phyloP scores from a whole-genome alignment of 2,888 invertebrate genomes.

The Charanyca ferruginea region DNA sequence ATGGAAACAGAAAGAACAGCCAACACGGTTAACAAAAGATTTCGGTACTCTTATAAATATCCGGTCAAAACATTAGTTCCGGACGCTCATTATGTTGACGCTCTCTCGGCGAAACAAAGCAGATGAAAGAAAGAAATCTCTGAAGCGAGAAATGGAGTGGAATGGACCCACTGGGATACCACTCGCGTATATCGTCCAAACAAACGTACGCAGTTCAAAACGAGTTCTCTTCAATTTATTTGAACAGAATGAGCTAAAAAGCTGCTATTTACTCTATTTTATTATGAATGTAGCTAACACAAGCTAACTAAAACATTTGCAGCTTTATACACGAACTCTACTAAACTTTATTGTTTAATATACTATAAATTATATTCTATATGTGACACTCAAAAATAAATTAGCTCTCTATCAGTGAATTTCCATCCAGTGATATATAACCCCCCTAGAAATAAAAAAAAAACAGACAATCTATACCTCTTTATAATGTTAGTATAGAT shows the following conservation, averaged over 20 bases:
- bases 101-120: conserved; percentile 79
- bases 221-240: conserved; percentile 24
- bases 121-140: conserved; percentile 81
- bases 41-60: conserved; percentile 76
- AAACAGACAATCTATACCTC: no score
- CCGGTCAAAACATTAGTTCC: conserved; percentile 79
- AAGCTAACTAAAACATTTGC: no score
- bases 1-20: conserved; percentile 64
- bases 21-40: conserved; percentile 67
- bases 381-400: no score
- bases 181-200: conserved; percentile 65
- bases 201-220: conserved; percentile 41
- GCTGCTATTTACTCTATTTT: conserved; percentile 13
- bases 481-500: no score
- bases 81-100: conserved; percentile 81
- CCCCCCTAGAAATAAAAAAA: no score
- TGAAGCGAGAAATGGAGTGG: conserved; percentile 80
- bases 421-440: no score
- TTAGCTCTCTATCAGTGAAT: no score
- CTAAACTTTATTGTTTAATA: no score
- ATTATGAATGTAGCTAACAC: conserved; percentile 14
- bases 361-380: no score
- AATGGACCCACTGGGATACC: conserved; percentile 69
- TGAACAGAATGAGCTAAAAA: conserved; percentile 16
- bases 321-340: no score